Base-by-base conservation (phyloP, 2,113 vertebrate genomes). In the Paraplagusia blochii region DNA sequence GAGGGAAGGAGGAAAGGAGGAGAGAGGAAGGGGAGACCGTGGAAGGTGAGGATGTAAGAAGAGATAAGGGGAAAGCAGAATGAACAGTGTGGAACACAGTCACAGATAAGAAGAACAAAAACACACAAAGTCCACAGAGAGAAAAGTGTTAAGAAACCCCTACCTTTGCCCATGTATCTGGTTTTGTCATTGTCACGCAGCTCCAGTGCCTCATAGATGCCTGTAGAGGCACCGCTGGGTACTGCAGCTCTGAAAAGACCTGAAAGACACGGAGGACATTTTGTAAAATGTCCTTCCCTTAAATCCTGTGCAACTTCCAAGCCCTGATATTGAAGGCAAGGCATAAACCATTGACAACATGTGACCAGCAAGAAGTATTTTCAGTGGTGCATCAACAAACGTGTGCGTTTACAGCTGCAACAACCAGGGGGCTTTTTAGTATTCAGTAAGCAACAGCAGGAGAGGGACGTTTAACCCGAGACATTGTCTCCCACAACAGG, bases 141-240 rank as follows among this genome's bases (percentile, higher is more conserved):
- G 11, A 33, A 33, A 10, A 16, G 19, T 4, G 5, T 14, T 10
- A 12, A 6, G 1, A 39, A 33, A 0, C 12, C 8, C 14, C 61
- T 76, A 98, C 97, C 97, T 90, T 99, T 99, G 19, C 97, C 96
- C 91, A 99, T 51, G 80, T 93, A 99, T 62, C 95, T 94, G 0
- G 95, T 98, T 83, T 98, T 97, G 80, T 98, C 97, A 89, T 98
- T 96, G 90, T 99, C 97, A 38, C 95, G 94, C 36, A 99, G 96
- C 74, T 99, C 96, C 55, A 99, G 90, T 53, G 97, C 97, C 79
- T 99, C 97, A 2, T 99, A 98, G 87, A 99, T 95, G 5, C 97
- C 97, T 11, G 97, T 98, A 14, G 96, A 98, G 44, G 97, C 97
- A 9, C 97, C 97, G 0, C 96, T 98, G 77, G 97, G 97, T 57